A percentile compares a stretch with the other conserved stretches of the same genome.
These are phyloP conservation scores for Tinea trinotella DNA, from an alignment of 2,888 invertebrate species.

Conservation along the genomic window DNA sequence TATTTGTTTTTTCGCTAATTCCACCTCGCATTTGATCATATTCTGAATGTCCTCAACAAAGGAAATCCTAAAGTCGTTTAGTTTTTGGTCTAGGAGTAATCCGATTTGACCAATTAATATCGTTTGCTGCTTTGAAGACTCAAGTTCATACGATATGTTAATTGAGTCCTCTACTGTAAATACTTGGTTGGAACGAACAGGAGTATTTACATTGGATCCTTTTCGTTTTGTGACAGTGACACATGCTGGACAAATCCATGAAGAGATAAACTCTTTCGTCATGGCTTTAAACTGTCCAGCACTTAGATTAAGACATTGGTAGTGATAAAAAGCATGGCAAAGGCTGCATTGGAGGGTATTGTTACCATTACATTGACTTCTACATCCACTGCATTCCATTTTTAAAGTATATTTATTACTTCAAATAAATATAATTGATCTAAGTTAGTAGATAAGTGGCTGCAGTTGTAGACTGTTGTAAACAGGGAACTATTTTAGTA, in stretches of 20 bases:
- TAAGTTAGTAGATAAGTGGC: no score
- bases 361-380: neutral
- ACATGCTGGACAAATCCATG: conserved; percentile 5
- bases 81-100: neutral
- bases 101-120: neutral
- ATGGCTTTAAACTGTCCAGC: neutral
- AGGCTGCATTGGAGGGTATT: neutral
- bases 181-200: neutral
- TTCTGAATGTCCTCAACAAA: neutral
- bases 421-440: no score
- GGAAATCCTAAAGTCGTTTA: neutral
- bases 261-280: neutral
- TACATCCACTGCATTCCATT: neutral
- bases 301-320: neutral
- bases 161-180: neutral
- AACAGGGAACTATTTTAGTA: no score
- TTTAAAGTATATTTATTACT: neutral
- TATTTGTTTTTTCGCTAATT: neutral
- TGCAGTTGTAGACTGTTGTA: no score
- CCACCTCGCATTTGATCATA: neutral
- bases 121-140: neutral
- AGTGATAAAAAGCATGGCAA: neutral
- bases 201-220: neutral
- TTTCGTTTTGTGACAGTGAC: neutral
- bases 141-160: neutral